Evolutionary conservation across 2,797 vertebrate species (phyloP), one percentile per base, ranked within the genome.

Genomic region (Coendou prehensilis): DNA sequence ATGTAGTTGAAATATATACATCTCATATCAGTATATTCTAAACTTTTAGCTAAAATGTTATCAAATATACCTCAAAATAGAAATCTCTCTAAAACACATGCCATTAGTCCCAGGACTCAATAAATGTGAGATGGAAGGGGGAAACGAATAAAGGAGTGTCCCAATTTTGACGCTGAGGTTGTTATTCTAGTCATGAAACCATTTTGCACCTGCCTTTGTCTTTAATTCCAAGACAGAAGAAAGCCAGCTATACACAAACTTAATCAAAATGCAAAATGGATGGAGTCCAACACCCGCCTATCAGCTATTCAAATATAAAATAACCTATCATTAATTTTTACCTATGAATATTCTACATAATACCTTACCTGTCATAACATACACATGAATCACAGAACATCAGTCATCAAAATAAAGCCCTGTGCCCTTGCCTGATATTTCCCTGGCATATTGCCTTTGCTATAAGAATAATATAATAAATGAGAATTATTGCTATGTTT

Each of bases 151-250:
- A 18, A 85, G 33, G 9, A 67, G 64, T 30, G 56, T 28, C 9
- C 17, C 9, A 50, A n/a, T 86, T 79, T 56, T 2, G n/a, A 67
- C 79, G 47, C 23, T 13, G 18, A 28, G 41, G 18, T 56, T 75
- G 28, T 23, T 61, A 56, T 37, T 89, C 61, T 64, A 54, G 85
- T 59, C 33, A 76, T 59, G 54, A 80, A 93, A 52, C 64, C 56
- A 89, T 84, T 78, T n/a, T 87, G 57, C 1, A 94, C 47, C 76
- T 95, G 88, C 30, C 63, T 92, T 76, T 92, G 57, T 85, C 90
- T 92, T 84, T 84, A 95, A 96, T 56, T 85, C 61, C n/a, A 95
- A 87, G 80, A 75, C 67, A 94, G 30, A 87, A 94, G 30, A 87
- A 8, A 73, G n/a, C 33, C 87, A 67, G 83, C 22, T 56, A 17